Evolutionary conservation across 2,113 vertebrate species (phyloP), one percentile per base, ranked within the genome.

Genomic region (Prinia subflava): DNA sequence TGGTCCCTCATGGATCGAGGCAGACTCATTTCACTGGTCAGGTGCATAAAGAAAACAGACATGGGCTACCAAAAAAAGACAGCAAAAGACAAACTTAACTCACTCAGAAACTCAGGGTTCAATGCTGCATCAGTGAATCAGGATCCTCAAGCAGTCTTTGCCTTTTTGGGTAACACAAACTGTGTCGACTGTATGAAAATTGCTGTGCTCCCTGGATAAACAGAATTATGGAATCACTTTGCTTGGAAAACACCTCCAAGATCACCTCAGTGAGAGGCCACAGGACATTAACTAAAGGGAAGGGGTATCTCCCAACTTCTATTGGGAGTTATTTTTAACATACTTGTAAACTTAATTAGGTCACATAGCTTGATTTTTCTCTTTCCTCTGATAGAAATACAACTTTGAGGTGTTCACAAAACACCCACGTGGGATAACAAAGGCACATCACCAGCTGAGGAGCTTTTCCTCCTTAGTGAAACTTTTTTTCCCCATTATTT

Each of bases 131-230:
- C 57, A 37, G 24, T 2, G 10, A 85, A 28, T 10, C 35, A 62
- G 50, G 59, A 33, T 92, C 59, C 52, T 83, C 3, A 0, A 22
- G 33, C 1, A 65, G 15, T 13, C 8, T 53, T 49, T 42, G 24
- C 13, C 41, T 13, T 25, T 77, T 70, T 10, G 13, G 5, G 9
- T 33, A 22, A 65, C 13, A 37, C 4, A n/a, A 11, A 5, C 27
- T 52, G 20, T 13, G 4, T 3, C 1, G 2, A 37, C 6, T 12
- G 2, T 22, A 9, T 4, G 10, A 75, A 46, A 85, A 39, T 15
- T 13, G 5, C 3, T 52, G 5, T 8, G 9, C 15, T 2, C 3
- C 37, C 31, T 80, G 7, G 1, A 10, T 8, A 37, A 56, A 39
- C 12, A 20, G 21, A 41, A 30, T 24, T 49, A 31, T 22, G 11